Base-by-base conservation (phyloP, 2,797 vertebrate genomes). In the Eidolon dupreanum region DNA sequence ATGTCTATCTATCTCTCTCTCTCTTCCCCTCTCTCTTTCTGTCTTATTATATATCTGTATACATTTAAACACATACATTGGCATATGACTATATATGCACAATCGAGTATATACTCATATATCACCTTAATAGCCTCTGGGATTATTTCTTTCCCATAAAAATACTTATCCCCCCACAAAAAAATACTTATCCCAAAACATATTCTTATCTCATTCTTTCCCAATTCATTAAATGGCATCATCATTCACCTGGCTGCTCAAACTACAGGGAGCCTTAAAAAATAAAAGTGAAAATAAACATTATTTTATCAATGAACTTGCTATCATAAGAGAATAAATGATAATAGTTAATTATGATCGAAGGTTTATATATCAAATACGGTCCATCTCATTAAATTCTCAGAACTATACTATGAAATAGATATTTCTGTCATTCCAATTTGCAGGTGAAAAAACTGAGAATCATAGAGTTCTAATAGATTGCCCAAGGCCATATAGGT, bases 231-330 rank as follows among this genome's bases (percentile, higher is more conserved):
- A 31, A 79, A 74, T 38, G 38, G 12, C 22, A 85, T 38, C 22
- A 83, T 38, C 20, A 49, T 91, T 74, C 13, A 7, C 36, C 16
- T 77, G 6, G 15, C 63, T 82, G 26, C 26, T 85, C 38, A 73
- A 49, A 85, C 28, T 26, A 88, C 13, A 95, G 16, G 20, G 4
- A 68, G 4, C 17, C 17, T 93, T 41, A 4, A 26, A 82, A 93
- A 93, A 49, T 53, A 13, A 77, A 0, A 87, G 31, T 55, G 22
- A 87, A 87, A 81, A 94, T 61, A 82, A 86, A 49, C 70, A 11
- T 68, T 59, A 55, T 38, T 68, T 92, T 94, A 41, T 88, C 83
- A 96, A 87, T 78, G 28, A 57, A 24, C 46, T 88, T 92, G 24
- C 83, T 77, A 77, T 88, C 31, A 15, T 70, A 68, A 92, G 11